These are phyloP conservation scores for Teleogryllus oceanicus DNA, from an alignment of 2,888 invertebrate genomes.

Conservation along the genomic window DNA sequence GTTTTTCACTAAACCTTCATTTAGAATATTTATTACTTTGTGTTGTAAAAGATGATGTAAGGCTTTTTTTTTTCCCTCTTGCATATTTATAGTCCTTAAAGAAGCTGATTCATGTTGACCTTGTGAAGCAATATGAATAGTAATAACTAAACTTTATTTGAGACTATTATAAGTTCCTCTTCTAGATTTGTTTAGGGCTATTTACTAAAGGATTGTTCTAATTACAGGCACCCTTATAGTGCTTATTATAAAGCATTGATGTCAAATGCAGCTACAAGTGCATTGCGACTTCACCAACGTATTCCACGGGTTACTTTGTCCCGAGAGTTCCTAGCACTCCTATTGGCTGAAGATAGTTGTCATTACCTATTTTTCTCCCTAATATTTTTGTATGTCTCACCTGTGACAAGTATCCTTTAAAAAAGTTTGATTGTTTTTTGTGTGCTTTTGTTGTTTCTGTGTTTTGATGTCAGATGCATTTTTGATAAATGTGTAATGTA, in stretches of 20 bases:
- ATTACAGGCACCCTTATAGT: slow-evolving; percentile 64
- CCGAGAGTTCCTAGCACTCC: slow-evolving; percentile 73
- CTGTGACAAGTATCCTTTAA: slow-evolving; percentile 81
- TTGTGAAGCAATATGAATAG: too few relatives aligned
- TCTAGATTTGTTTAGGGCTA: background rate
- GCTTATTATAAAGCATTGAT: slow-evolving; percentile 89
- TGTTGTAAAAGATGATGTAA: too few relatives aligned
- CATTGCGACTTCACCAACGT: slow-evolving; percentile 90
- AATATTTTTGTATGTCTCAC: slow-evolving; percentile 87
- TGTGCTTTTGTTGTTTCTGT: background rate
- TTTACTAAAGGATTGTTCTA: background rate
- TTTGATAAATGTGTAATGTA: background rate
- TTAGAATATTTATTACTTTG: too few relatives aligned
- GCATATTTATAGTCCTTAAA: too few relatives aligned
- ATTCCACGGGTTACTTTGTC: slow-evolving; percentile 79
- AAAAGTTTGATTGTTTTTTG: background rate
- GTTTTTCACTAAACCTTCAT: too few relatives aligned
- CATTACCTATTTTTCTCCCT: slow-evolving; percentile 95
- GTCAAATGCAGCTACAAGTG: slow-evolving; percentile 91
- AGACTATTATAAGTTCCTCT: background rate
- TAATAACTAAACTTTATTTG: background rate
- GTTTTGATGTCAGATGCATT: too few relatives aligned
- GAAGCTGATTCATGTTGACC: too few relatives aligned
- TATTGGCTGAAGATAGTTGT: slow-evolving; percentile 88
- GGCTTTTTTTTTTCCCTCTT: too few relatives aligned